Evolutionary conservation across 2,797 vertebrate genomes (phyloP), one percentile per base, ranked within the genome.

Genomic region (Anas flavirostris): DNA sequence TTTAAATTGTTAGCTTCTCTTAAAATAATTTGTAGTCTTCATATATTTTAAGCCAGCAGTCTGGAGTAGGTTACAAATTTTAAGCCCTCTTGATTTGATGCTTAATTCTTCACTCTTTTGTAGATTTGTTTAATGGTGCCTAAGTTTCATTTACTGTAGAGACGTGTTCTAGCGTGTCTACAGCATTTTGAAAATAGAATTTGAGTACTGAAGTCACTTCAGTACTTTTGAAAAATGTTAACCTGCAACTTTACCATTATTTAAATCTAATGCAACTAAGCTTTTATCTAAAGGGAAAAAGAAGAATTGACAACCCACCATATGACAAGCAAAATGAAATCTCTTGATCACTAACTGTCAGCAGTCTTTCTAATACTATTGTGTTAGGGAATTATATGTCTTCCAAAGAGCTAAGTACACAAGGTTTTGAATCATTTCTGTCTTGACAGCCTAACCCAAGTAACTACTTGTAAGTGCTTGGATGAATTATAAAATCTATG

Each of bases 321-420:
- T 86, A 95, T 97, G 94, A 97, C 96, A 97, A 94, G 96, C 64
- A 88, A 96, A 97, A 95, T 97, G 96, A 97, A 96, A 95, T 97
- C 94, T 95, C 96, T 94, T 96, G 96, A 96, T 97, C 93, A 93
- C 94, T 93, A 96, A 91, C 95, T 97, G 96, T 96, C 96, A 97
- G 94, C 90, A 92, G 68, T 91, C 91, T 96, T 93, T 96, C 94
- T 97, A 67, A 90, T 94, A 80, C 94, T 94, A 97, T 97, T 97
- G 94, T 97, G 95, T 96, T 94, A 94, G 68, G 72, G 94, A 96
- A 96, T 95, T 94, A 97, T 94, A 86, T 95, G 95, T 94, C 95
- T 97, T 97, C 95, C 83, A 94, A 95, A 77, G 53, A 94, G 89
- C 82, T 91, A 95, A 88, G 94, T 92, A 96, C 83, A 95, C 90